phyloP scores from a whole-genome alignment of 2,797 vertebrate genomes.

The Tapera naevia region DNA sequence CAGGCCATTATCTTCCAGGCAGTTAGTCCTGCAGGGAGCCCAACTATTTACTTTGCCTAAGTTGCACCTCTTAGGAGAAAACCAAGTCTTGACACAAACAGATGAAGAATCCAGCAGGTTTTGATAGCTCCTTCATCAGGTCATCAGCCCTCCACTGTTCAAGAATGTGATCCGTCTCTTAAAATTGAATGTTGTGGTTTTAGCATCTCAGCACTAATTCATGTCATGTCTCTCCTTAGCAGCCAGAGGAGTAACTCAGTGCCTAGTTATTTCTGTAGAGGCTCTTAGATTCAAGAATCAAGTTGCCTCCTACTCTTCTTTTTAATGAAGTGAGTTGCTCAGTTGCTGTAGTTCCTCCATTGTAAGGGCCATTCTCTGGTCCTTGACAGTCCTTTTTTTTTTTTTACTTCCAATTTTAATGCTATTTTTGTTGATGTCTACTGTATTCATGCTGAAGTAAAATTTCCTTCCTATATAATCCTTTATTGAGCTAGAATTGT shows the following conservation, averaged over 20 bases:
- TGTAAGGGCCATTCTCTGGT: not conserved
- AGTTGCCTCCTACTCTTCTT: not conserved
- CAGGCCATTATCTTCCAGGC: not conserved
- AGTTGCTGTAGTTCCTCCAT: not conserved
- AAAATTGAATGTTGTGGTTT: not conserved
- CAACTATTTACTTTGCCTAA: not conserved
- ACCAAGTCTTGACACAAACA: not conserved
- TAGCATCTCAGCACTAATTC: not conserved
- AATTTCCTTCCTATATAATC: not conserved
- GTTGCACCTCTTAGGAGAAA: not conserved
- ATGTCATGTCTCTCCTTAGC: not conserved
- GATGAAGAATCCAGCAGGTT: slow-evolving; percentile 17
- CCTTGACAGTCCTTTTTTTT: not conserved
- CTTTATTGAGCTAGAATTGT: not conserved
- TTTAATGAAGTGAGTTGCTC: not conserved
- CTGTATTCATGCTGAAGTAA: not conserved
- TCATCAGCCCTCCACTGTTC: not conserved
- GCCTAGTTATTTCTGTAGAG: not conserved
- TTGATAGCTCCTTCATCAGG: slow-evolving; percentile 8
- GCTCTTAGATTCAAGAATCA: not conserved
- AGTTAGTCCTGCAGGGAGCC: slow-evolving; percentile 9
- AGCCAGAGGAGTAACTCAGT: not conserved
- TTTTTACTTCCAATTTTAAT: not conserved
- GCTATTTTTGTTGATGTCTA: not conserved
- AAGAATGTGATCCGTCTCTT: not conserved